These are phyloP conservation scores for Drosophila sechellia DNA, from an alignment of 1,140 invertebrate species.

Conservation along the genomic window DNA sequence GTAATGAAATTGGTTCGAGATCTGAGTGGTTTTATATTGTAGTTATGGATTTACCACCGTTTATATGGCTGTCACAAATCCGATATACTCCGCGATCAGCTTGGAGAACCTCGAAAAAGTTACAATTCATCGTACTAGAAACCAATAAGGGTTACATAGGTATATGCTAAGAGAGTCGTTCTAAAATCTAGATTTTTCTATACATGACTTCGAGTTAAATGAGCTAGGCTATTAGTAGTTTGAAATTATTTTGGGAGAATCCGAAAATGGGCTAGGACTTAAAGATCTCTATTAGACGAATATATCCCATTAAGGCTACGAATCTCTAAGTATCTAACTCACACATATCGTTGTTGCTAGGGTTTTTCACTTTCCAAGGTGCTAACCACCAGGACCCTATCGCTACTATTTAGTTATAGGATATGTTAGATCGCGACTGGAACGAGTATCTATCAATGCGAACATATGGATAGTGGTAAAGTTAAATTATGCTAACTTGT, in stretches of 20 bases:
- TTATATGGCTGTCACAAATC: slow-evolving; percentile 9
- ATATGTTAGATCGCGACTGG: slow-evolving; percentile 5
- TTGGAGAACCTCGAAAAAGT: slow-evolving; percentile 18
- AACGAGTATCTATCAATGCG: slow-evolving; percentile 15
- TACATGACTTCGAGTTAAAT: not conserved
- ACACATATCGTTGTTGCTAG: slow-evolving; percentile 9
- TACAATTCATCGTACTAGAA: slow-evolving; percentile 24
- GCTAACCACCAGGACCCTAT: slow-evolving; percentile 7
- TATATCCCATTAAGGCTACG: not conserved
- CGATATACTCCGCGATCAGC: slow-evolving; percentile 20
- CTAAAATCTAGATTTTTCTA: slow-evolving; percentile 5
- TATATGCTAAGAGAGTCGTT: not conserved
- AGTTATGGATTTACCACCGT: slow-evolving; percentile 32
- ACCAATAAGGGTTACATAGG: slow-evolving; percentile 18
- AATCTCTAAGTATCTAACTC: not conserved
- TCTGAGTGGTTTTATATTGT: slow-evolving; percentile 7
- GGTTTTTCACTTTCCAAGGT: not conserved
- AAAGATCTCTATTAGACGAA: not conserved
- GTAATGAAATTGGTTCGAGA: slow-evolving; percentile 35
- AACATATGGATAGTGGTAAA: slow-evolving; percentile 21
- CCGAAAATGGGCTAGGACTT: not conserved
- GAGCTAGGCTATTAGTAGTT: not conserved
- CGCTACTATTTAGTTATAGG: not conserved
- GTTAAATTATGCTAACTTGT: slow-evolving; percentile 53
- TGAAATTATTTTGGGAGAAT: not conserved